Evolutionary conservation across 2,113 vertebrate species (phyloP).

Genomic region (Candoia aspera): DNA sequence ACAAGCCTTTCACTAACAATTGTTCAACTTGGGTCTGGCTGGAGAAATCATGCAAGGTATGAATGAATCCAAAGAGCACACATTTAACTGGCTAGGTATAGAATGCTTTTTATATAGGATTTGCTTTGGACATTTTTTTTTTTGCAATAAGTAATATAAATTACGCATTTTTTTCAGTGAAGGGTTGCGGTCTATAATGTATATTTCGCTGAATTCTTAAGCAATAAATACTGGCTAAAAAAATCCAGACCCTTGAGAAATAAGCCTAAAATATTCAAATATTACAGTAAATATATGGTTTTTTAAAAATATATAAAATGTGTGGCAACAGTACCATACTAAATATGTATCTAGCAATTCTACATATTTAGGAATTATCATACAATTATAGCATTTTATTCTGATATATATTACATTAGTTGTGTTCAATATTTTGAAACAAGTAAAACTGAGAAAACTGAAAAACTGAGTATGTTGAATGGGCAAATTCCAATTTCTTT

Average conservation of each 20-base stretch:
- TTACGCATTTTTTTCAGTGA: neutral
- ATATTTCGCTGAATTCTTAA: neutral
- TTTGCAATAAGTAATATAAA: constrained; percentile 2
- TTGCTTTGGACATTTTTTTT: neutral
- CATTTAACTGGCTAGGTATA: neutral
- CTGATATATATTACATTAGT: neutral
- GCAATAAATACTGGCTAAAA: neutral
- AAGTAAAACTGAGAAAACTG: neutral
- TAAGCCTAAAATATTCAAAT: neutral
- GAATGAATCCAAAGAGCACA: neutral
- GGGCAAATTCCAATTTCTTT: neutral
- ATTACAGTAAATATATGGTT: neutral
- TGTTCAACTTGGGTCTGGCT: neutral
- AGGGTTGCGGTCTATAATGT: neutral
- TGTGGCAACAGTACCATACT: accelerated
- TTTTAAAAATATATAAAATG: neutral
- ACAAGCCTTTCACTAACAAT: neutral
- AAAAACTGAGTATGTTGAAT: neutral
- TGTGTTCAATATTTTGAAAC: neutral
- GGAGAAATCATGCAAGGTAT: neutral
- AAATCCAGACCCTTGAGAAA: neutral
- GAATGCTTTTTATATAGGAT: neutral
- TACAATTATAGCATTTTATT: neutral
- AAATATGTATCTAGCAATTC: neutral
- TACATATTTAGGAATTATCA: neutral